Evolutionary conservation across 2,797 vertebrate species (phyloP).

Genomic region (Limosa lapponica): DNA sequence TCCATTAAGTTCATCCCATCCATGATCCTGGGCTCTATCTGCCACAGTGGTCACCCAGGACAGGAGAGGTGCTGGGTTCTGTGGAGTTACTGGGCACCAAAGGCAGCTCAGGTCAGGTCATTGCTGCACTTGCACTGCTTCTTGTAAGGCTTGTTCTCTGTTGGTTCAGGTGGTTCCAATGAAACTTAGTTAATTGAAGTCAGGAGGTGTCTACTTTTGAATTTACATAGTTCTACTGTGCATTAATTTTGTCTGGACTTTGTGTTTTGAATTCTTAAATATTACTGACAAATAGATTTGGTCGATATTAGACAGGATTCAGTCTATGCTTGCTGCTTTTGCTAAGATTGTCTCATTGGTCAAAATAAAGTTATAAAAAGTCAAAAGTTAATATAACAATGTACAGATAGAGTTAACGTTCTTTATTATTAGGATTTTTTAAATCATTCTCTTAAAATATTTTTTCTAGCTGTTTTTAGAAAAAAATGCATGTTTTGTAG

Average conservation of each 20-base stretch:
- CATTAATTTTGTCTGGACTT: not conserved
- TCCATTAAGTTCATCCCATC: not conserved
- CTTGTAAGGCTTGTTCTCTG: not conserved
- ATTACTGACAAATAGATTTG: not conserved
- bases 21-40: not conserved
- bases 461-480: not conserved
- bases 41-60: not conserved
- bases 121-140: not conserved
- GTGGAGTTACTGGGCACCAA: not conserved
- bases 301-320: not conserved
- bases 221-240: not conserved
- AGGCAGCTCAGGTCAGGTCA: not conserved
- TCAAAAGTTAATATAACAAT: not conserved
- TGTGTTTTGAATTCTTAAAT: not conserved
- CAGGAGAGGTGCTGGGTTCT: not conserved
- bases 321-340: not conserved
- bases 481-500: not conserved
- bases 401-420: not conserved
- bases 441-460: not conserved
- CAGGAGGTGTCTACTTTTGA: not conserved
- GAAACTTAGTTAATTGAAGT: not conserved
- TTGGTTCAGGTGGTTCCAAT: not conserved
- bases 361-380: not conserved
- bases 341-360: not conserved
- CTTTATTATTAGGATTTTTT: not conserved